Conservation (phyloP, 2,888 invertebrate genomes). For the Itoplectis maculator region DNA sequence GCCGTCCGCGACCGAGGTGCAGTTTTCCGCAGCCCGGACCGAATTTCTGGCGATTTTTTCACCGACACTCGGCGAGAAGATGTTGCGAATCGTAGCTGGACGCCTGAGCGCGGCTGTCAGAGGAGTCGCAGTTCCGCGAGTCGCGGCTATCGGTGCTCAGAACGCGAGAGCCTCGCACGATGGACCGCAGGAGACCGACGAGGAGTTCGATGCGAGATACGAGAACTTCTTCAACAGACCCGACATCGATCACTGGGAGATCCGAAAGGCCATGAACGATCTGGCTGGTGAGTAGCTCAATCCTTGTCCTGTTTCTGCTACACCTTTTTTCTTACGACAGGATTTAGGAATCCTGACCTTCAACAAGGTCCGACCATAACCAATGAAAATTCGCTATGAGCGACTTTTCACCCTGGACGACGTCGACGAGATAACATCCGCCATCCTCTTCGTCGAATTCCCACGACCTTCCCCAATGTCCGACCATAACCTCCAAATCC, state of each 20-base stretch:
- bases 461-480: no score
- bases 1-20: conserved; percentile 39
- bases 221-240: conserved; percentile 93
- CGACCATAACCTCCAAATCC: no score
- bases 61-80: conserved; percentile 57
- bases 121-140: conserved; percentile 69
- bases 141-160: conserved; percentile 74
- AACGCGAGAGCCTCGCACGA: conserved; percentile 84
- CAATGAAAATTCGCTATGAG: background rate
- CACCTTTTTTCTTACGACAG: background rate
- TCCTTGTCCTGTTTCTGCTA: no score
- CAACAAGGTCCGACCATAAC: background rate
- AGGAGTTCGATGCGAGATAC: conserved; percentile 94
- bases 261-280: conserved; percentile 96
- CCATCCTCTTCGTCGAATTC: background rate
- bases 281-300: conserved; percentile 84
- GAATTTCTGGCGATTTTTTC: conserved; percentile 34
- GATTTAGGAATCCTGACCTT: no score
- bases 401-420: background rate
- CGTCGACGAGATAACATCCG: background rate
- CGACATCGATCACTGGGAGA: conserved; percentile 97
- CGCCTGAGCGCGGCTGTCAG: conserved; percentile 71
- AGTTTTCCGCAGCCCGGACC: no score
- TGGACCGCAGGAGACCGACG: conserved; percentile 90
- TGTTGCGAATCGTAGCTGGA: conserved; percentile 78